Percentiles rank a stretch among this genome's conserved stretches.
These are phyloP conservation scores for Potamarius usumacintae DNA, from an alignment of 2,113 vertebrate genomes.

Conservation along the genomic window DNA sequence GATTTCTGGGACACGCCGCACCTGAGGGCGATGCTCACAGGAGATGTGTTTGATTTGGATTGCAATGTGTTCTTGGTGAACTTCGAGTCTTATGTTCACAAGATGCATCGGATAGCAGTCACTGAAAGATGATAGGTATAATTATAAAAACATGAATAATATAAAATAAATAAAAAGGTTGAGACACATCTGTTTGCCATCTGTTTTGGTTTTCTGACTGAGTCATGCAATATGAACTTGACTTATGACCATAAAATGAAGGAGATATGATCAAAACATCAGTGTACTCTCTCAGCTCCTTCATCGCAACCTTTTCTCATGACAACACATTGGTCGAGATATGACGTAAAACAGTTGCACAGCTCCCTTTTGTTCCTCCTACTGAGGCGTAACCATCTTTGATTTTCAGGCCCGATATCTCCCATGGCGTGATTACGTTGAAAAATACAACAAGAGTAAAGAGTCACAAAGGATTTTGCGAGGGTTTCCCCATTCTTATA, in stretches of 20 bases:
- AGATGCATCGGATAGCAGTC: background rate
- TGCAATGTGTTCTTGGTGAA: background rate
- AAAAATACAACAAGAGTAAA: conserved; percentile 1
- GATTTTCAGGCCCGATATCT: conserved; percentile 30
- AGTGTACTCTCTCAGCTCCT: conserved; percentile 3
- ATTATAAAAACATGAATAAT: background rate
- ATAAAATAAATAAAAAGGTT: background rate
- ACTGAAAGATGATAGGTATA: background rate
- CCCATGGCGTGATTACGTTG: conserved; percentile 22
- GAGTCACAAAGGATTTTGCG: conserved; percentile 25
- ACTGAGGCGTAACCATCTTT: conserved; percentile 26
- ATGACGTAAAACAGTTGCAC: conserved; percentile 30
- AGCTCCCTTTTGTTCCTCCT: conserved; percentile 1
- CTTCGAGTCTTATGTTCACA: background rate
- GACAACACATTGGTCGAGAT: background rate
- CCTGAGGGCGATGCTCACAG: background rate
- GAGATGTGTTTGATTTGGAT: conserved; percentile 14
- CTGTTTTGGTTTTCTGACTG: too few relatives aligned
- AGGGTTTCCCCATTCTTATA: conserved; percentile 49
- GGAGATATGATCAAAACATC: background rate
- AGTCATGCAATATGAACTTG: background rate
- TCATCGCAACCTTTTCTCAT: background rate
- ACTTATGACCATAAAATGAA: background rate
- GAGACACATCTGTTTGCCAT: background rate
- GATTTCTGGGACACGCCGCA: background rate